Base-by-base conservation (phyloP, 1,140 invertebrate species). In the Drosophila hydei region DNA sequence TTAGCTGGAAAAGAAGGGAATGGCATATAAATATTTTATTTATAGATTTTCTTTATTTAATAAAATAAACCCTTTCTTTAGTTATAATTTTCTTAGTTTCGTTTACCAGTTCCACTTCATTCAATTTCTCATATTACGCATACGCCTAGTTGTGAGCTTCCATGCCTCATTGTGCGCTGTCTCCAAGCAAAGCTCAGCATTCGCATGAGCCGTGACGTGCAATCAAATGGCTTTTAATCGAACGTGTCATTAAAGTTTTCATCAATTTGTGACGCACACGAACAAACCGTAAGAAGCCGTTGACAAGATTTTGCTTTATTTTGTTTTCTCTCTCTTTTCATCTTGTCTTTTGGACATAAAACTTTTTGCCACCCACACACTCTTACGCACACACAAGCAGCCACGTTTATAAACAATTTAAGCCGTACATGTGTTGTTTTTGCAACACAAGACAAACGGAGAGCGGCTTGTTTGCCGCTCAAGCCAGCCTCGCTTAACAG, bases 351-450 rank as follows among this genome's bases (percentile, higher is more conserved):
- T 30, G 63, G 63, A 60, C 55, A 65, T 60, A 40, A 67, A 72
- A 72, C 38, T 72, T 67, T 72, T 47, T 27, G 38, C 59, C 68
- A 61, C 33, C 16, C 43, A 36, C 71, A 38, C 58, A 61, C 12
- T 62, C 19, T 19, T 4, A n/a, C 14, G 14, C 55, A 45, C 51
- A 56, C 51, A 18, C 18, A 59, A 33, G 14, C 54, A 50, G 48
- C 51, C 52, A 33, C 61, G 63, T 55, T 67, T 69, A 77, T 73
- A 78, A 78, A 77, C 63, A 78, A 78, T 77, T 78, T 78, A 77
- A 73, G 74, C 63, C 64, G 63, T 72, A 76, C 73, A 78, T 72
- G 73, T 75, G 72, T 75, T 78, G 73, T 78, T 68, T 72, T 72
- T 72, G 59, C 60, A 73, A 45, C 67, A 52, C 61, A 72, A 73